Evolutionary conservation across 2,113 vertebrate species (phyloP).

Genomic region (Ailuropoda melanoleuca): DNA sequence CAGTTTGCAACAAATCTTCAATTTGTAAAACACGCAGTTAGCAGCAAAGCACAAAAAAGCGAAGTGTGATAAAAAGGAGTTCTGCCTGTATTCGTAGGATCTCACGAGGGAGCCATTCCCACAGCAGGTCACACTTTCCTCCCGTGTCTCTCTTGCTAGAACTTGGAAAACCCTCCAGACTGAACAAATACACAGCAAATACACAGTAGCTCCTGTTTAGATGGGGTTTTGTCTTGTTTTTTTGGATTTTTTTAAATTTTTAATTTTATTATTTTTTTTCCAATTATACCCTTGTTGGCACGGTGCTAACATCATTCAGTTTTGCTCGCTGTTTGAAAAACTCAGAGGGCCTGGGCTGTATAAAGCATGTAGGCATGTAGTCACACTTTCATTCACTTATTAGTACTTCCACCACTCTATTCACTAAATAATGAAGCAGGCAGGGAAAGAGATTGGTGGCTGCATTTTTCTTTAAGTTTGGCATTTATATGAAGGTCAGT

Average conservation of each 20-base stretch:
- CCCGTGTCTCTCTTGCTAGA: neutral
- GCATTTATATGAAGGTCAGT: slow-evolving; percentile 51
- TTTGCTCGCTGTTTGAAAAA: slow-evolving; percentile 53
- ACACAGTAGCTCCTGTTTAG: slow-evolving; percentile 56
- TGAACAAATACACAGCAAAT: neutral
- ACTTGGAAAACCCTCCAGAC: slow-evolving; percentile 46
- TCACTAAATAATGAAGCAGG: slow-evolving; percentile 42
- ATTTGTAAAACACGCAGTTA: neutral
- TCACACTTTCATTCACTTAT: slow-evolving; percentile 44
- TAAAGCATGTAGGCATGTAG: slow-evolving; percentile 8
- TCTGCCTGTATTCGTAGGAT: neutral
- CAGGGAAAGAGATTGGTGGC: slow-evolving; percentile 15
- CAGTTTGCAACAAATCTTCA: neutral
- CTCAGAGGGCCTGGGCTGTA: slow-evolving; percentile 18
- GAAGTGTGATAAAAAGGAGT: neutral
- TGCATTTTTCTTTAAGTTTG: slow-evolving; percentile 32
- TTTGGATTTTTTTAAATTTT: neutral
- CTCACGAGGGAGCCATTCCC: neutral
- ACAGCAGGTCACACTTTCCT: neutral
- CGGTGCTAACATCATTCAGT: slow-evolving; percentile 17
- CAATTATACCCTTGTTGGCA: slow-evolving; percentile 27
- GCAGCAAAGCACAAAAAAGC: neutral
- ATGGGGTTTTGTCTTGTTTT: neutral
- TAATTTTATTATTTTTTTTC: neutral
- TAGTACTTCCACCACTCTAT: slow-evolving; percentile 45